A percentile compares a stretch with the other conserved stretches of the same genome.
phyloP scores from a whole-genome alignment of 2,113 vertebrate genomes.

The Podiceps cristatus region DNA sequence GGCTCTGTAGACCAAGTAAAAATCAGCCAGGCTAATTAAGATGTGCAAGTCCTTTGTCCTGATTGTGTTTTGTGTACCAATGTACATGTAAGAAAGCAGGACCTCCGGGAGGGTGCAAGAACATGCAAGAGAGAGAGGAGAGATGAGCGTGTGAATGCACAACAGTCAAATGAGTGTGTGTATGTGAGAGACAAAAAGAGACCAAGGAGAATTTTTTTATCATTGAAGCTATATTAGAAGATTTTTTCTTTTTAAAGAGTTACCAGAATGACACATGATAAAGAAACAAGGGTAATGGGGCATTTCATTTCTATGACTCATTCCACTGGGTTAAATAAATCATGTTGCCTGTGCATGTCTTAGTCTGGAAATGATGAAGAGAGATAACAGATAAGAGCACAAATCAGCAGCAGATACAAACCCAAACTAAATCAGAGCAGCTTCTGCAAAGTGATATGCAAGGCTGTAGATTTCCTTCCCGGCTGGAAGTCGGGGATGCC shows the following conservation, averaged over 20 bases:
- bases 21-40: slow-evolving; percentile 11
- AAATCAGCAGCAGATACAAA: no score
- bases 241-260: neutral
- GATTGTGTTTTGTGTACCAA: neutral
- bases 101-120: neutral
- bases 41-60: neutral
- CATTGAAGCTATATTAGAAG: neutral
- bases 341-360: neutral
- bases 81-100: neutral
- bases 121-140: neutral
- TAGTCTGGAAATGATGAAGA: neutral
- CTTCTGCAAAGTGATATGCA: neutral
- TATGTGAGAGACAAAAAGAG: neutral
- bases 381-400: neutral
- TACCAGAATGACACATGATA: neutral
- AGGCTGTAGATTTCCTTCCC: neutral
- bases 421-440: no score
- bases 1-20: neutral
- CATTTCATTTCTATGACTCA: neutral
- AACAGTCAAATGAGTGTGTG: neutral
- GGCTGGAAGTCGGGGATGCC: neutral
- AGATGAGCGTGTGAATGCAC: neutral
- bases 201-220: neutral
- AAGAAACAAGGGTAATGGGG: neutral
- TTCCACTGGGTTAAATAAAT: neutral